Evolutionary conservation across 1,140 invertebrate species (phyloP).

Genomic region (Diabrotica undecimpunctata): DNA sequence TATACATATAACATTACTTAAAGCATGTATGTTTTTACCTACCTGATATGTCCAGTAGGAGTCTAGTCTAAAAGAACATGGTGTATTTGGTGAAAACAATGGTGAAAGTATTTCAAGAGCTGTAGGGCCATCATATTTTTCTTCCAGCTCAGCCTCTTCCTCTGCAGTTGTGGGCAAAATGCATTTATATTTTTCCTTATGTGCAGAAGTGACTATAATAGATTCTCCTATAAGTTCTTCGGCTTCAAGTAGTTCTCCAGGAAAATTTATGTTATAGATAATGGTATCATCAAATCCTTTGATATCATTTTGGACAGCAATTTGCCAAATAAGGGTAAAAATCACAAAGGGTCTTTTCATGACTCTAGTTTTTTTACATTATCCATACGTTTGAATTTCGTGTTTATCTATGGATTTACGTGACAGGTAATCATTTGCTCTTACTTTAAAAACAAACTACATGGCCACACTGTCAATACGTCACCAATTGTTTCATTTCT

Average conservation of each 20-base stretch:
- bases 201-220: constrained; percentile 58
- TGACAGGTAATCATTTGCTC: too few relatives aligned
- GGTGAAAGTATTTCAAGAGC: constrained; percentile 73
- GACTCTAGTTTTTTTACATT: neutral
- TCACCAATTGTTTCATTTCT: too few relatives aligned
- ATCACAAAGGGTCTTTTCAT: neutral
- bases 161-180: constrained; percentile 65
- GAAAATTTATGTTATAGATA: constrained; percentile 78
- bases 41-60: constrained; percentile 94
- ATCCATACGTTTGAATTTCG: neutral
- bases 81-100: constrained; percentile 62
- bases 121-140: constrained; percentile 65
- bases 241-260: constrained; percentile 57
- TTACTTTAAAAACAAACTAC: too few relatives aligned
- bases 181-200: constrained; percentile 73
- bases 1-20: too few relatives aligned
- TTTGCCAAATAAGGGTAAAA: neutral
- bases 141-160: constrained; percentile 54
- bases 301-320: constrained; percentile 51
- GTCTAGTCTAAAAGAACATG: constrained; percentile 85
- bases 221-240: constrained; percentile 51
- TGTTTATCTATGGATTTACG: too few relatives aligned
- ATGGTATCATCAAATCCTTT: constrained; percentile 79
- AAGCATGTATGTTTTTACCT: neutral
- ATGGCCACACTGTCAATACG: too few relatives aligned